Evolutionary conservation across 2,888 invertebrate genomes (phyloP).

Genomic region (Blera fallax): DNA sequence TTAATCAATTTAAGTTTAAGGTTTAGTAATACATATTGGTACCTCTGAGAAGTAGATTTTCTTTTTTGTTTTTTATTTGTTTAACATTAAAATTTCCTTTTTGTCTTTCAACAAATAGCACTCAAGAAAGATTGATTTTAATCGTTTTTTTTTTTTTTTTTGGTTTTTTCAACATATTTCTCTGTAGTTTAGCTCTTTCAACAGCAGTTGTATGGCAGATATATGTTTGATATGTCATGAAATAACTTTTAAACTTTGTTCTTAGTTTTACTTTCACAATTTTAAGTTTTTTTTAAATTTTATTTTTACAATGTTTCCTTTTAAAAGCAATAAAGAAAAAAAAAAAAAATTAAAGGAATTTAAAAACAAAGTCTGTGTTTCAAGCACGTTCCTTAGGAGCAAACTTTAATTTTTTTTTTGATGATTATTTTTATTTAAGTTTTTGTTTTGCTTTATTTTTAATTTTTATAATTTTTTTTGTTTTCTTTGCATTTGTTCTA

Average conservation of each 20-base stretch:
- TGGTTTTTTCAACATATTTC: background rate
- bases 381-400: background rate
- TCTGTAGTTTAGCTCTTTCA: background rate
- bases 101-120: background rate
- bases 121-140: background rate
- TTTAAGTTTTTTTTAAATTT: too few species aligned
- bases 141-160: too few species aligned
- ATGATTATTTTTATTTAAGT: background rate
- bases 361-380: background rate
- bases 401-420: background rate
- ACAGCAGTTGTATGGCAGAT: constrained; percentile 20
- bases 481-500: background rate
- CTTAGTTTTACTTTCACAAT: background rate
- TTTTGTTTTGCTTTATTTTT: too few species aligned
- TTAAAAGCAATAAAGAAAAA: too few species aligned
- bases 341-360: too few species aligned
- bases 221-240: constrained; percentile 40
- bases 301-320: too few species aligned
- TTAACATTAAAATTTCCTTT: background rate
- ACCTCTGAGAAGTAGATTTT: constrained; percentile 12
- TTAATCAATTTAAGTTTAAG: background rate
- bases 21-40: constrained; percentile 1
- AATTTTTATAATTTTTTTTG: background rate
- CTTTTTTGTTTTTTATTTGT: background rate
- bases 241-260: background rate